Base-by-base conservation (phyloP, 2,113 vertebrate species). In the Pachypanchax playfairii region DNA sequence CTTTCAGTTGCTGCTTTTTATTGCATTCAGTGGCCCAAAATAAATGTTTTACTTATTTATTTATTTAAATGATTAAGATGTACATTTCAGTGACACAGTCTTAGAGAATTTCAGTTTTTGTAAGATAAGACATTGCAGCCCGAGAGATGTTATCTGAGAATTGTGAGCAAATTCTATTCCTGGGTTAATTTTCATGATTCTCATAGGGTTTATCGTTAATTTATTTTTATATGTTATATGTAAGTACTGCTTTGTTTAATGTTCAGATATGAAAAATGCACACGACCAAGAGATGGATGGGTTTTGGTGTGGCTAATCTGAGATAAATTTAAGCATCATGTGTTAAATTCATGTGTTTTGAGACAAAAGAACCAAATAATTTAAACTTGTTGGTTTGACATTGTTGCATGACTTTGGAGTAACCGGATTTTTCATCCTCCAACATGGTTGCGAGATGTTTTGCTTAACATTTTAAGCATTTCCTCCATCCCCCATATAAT, bases 401-500 rank as follows among this genome's bases (percentile, higher is more conserved):
- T n/a, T n/a, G 17, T 41, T 41, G 5, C 17, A 33, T 10, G 36
- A 46, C 5, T 46, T 46, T 17, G 46, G 13, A 17, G 18, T 22
- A 12, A 9, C 2, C 12, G 1, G 4, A 44, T 9, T 44, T 22
- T 41, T n/a, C 17, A 17, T 29, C 26, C 22, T n/a, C 15, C 17
- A 4, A 18, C 8, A n/a, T 29, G 26, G 26, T 17, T 29, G 17
- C 26, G 55, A 48, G 35, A 13, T 22, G 35, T 65, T 74, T 68
- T 60, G 22, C 25, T 33, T 53, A n/a, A n/a, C 50, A 18, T 41
- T 14, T 49, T 77, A 75, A 57, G 46, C 64, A 52, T 44, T 57
- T 58, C 73, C 39, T 65, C 65, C 77, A 79, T 73, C 72, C 69
- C 42, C 41, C 0, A 9, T 65, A 24, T 74, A 74, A 71, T 67